Conservation (phyloP, 2,888 invertebrate species). For the Meteorus colon region DNA sequence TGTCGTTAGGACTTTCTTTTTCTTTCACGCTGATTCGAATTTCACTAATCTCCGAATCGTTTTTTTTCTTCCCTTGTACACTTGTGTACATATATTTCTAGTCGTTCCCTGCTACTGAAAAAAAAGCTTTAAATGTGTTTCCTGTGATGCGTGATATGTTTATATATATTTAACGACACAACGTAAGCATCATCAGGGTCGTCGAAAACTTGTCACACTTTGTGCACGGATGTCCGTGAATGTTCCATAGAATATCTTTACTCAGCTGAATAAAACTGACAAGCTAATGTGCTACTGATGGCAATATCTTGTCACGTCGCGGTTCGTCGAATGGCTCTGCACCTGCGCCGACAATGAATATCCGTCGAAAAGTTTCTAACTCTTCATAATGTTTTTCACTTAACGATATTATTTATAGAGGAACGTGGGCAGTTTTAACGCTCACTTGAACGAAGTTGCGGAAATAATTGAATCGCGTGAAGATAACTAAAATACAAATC, state of each 20-base stretch:
- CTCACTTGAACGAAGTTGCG: no score
- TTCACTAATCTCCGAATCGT: no score
- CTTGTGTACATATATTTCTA: no score
- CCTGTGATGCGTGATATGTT: neutral
- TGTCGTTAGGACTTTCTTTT: no score
- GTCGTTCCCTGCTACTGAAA: no score
- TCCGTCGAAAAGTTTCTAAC: slow-evolving; percentile 46
- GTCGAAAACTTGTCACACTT: slow-evolving; percentile 10
- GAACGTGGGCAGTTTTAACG: no score
- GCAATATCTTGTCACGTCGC: slow-evolving; percentile 72
- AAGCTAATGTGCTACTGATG: slow-evolving; percentile 71
- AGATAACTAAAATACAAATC: no score
- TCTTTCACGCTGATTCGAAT: no score
- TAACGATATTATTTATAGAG: neutral
- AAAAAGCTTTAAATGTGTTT: no score
- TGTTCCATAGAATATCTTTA: slow-evolving; percentile 42
- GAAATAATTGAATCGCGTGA: no score
- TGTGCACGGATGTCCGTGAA: slow-evolving; percentile 39
- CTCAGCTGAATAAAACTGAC: slow-evolving; percentile 54
- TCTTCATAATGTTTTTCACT: neutral
- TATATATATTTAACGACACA: no score
- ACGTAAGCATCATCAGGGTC: slow-evolving; percentile 3
- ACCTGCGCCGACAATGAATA: slow-evolving; percentile 67
- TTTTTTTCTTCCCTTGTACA: no score
- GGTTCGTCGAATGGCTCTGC: slow-evolving; percentile 63